Evolutionary conservation across 2,797 vertebrate species (phyloP), one percentile per base, ranked within the genome.

Genomic region (Mareca strepera): DNA sequence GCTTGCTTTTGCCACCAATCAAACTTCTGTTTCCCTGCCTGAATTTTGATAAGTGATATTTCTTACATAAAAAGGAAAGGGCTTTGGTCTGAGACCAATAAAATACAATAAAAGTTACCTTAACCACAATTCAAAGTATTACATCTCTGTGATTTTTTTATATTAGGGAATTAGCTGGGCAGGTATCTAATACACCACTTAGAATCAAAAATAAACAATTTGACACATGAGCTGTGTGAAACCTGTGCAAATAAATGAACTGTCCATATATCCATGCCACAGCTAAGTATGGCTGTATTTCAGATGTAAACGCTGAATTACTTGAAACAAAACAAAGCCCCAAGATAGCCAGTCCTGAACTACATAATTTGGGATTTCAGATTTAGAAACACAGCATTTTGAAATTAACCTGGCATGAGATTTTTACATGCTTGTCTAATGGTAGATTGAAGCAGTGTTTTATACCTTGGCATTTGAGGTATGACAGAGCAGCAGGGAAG

Each of bases 271-370:
- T 43, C 29, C 46, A 43, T 10, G 7, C 35, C 78, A 89, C 23
- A 73, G 0, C 0, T 4, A 2, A 29, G 5, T 20, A 56, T 1
- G 2, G 37, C 31, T 25, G 17, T 35, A 74, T 69, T 41, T 89
- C 35, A 78, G 22, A 52, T 29, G 22, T 25, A 41, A 85, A 44
- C 20, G 29, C 63, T 31, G 16, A 62, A 37, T 67, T 28, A 66
- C 15, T 50, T 15, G 68, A 75, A 31, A 64, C 29, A 31, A 55
- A 60, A 63, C 3, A 23, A 60, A 16, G 31, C 5, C 41, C 55
- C 33, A 3, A 23, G 63, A 73, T 21, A 58, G 6, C 15, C 22
- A 26, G 66, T 25, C 20, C 41, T 33, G 25, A 90, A 64, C 8
- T 35, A 20, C 0, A 81, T 73, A 55, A 56, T 55, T 17, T 52